Conservation (phyloP, 2,797 vertebrate genomes). For the Meriones psammophilus region DNA sequence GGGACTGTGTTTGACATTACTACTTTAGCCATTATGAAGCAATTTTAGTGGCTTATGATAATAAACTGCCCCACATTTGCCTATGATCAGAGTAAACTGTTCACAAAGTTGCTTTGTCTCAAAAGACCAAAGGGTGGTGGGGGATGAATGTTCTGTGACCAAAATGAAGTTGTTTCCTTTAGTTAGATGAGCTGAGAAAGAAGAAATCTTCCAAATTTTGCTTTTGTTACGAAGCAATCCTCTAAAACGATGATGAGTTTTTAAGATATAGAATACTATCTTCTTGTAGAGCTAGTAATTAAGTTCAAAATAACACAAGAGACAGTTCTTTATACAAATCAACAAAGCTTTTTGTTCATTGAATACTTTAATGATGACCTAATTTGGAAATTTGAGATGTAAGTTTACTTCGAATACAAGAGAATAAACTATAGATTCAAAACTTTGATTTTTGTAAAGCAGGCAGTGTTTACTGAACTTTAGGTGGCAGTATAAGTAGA, state of each 20-base stretch:
- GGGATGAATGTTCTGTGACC: neutral
- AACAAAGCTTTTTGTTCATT: constrained; percentile 25
- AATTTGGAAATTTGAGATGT: constrained; percentile 24
- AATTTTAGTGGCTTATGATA: neutral
- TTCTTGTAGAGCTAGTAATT: constrained; percentile 20
- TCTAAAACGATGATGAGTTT: constrained; percentile 41
- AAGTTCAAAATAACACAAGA: constrained; percentile 34
- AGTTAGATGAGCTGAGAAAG: constrained; percentile 37
- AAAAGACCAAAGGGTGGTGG: neutral
- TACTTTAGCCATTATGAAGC: neutral
- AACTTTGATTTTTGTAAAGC: neutral
- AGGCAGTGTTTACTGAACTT: neutral
- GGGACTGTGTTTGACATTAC: neutral
- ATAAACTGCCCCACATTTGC: neutral
- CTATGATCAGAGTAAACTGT: constrained; percentile 31
- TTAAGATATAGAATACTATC: neutral
- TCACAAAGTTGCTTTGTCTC: constrained; percentile 38
- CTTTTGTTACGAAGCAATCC: constrained; percentile 8
- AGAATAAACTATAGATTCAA: neutral
- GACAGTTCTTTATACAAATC: constrained; percentile 38
- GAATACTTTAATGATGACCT: constrained; percentile 26
- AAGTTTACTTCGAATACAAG: constrained; percentile 35
- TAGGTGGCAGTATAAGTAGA: neutral
- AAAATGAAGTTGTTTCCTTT: constrained; percentile 21
- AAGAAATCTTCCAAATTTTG: constrained; percentile 41